Conservation (phyloP, 2,888 invertebrate genomes). For the Leptarthrus brevirostris region DNA sequence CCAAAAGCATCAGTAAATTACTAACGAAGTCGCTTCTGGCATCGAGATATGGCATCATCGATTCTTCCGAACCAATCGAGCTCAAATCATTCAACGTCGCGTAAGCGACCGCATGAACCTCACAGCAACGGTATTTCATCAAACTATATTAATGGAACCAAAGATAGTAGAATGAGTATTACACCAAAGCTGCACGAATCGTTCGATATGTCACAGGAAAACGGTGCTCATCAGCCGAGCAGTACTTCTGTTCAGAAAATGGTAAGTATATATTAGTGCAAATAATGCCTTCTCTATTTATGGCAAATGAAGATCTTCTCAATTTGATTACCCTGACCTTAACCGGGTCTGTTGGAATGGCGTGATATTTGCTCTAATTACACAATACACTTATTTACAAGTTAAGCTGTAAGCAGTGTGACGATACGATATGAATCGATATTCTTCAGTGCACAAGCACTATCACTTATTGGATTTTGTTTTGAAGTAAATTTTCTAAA, state of each 20-base stretch:
- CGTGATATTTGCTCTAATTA: conserved; percentile 31
- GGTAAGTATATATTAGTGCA: neutral
- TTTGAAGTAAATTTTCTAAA: no score
- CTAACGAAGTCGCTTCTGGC: conserved; percentile 9
- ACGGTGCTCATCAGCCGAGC: conserved; percentile 7
- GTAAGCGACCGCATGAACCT: conserved; percentile 63
- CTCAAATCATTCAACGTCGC: conserved; percentile 56
- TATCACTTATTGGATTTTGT: no score
- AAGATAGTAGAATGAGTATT: conserved; percentile 46
- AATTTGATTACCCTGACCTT: conserved; percentile 32
- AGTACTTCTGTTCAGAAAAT: conserved; percentile 8
- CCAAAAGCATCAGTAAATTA: neutral
- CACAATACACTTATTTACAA: no score
- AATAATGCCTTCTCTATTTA: neutral
- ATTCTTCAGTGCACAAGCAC: no score
- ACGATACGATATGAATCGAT: no score
- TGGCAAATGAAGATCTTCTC: neutral
- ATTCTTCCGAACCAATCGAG: conserved; percentile 49
- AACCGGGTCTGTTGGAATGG: conserved; percentile 14
- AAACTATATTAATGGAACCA: conserved; percentile 51
- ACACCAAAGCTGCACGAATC: conserved; percentile 35
- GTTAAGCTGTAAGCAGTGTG: neutral
- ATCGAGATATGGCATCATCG: conserved; percentile 53
- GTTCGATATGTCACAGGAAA: conserved; percentile 32
- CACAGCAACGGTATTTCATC: conserved; percentile 52